These are phyloP conservation scores for Archivesica marissinica DNA, from an alignment of 1,140 invertebrate species.

Conservation along the genomic window DNA sequence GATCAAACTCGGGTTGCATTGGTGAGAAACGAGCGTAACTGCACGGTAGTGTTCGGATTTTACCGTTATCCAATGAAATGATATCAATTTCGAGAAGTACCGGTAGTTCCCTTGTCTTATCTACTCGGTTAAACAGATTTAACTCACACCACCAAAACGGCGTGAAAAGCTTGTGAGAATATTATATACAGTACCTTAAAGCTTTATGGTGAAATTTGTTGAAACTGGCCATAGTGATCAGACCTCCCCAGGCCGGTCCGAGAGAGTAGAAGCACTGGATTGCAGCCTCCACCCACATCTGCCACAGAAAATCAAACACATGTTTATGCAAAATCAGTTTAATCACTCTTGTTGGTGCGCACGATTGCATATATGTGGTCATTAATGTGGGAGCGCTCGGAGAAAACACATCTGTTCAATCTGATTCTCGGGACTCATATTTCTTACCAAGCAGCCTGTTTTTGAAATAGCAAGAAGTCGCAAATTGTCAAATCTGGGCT, in stretches of 20 bases:
- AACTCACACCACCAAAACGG: too few relatives aligned
- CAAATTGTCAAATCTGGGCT: too few relatives aligned
- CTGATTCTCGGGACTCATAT: neutral
- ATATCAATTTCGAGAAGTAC: too few relatives aligned
- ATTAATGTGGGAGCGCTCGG: neutral
- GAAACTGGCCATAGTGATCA: slow-evolving; percentile 81
- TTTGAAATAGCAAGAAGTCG: too few relatives aligned
- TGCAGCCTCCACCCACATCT: slow-evolving; percentile 83
- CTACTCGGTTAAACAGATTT: too few relatives aligned
- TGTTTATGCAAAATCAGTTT: neutral
- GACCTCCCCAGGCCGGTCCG: slow-evolving; percentile 81
- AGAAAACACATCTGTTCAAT: neutral
- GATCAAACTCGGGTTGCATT: too few relatives aligned
- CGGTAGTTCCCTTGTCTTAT: too few relatives aligned
- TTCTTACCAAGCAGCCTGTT: neutral
- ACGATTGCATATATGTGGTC: neutral
- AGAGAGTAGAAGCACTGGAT: slow-evolving; percentile 83
- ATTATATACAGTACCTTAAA: too few relatives aligned
- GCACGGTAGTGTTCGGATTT: too few relatives aligned
- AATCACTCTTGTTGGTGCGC: neutral
- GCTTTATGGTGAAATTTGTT: slow-evolving; percentile 83
- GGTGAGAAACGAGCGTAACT: too few relatives aligned
- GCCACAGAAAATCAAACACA: neutral
- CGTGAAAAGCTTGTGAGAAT: too few relatives aligned
- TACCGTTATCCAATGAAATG: too few relatives aligned